Base-by-base conservation (phyloP, 1,140 invertebrate species). In the Metaphire vulgaris region DNA sequence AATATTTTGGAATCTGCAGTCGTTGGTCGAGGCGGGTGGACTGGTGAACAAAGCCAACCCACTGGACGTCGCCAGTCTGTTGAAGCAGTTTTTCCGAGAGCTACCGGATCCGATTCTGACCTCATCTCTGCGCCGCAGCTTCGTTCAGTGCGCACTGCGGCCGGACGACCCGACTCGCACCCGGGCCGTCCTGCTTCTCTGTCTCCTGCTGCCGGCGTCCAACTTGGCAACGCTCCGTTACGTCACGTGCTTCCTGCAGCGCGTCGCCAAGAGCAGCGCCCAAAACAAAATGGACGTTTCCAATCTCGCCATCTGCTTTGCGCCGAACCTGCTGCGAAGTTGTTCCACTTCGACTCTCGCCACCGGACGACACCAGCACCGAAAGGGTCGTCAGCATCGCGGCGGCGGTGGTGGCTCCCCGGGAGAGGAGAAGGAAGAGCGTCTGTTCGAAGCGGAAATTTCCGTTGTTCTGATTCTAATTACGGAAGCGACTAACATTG, bases 91-190 rank as follows among this genome's bases (percentile, higher is more conserved):
- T 82, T 90, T 95, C 65, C 87, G 93, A 70, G 90, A 91, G 80
- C 84, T 95, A 33, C 93, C 93, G 2, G 92, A 94, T 78, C 92
- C 93, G 1, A 86, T 95, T 21, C 91, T 95, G 75, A 90, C 91
- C 0, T 80, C 88, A 86, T 74, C 81, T 0, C 90, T 89, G 79
- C 92, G 94, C 83, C 92, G 94, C 82, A 84, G 91, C 33, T 90
- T 94, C 77, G 83, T 93, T 28, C 89, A 91, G 81, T 93, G 84
- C 79, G 79, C 83, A 41, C 77, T 85, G 69, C 77, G 85, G 69
- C 6, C 6, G 41, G 85, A 87, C 34, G 82, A 69, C 1, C 76
- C 80, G n/a, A n/a, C 83, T 70, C 80, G 82, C 30, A 80, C 89
- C 29, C 83, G 89, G 77, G 89, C 89, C 12, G 81, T 91, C 12